Base-by-base conservation (phyloP, 1,140 invertebrate genomes). In the Sarcophaga bullata region DNA sequence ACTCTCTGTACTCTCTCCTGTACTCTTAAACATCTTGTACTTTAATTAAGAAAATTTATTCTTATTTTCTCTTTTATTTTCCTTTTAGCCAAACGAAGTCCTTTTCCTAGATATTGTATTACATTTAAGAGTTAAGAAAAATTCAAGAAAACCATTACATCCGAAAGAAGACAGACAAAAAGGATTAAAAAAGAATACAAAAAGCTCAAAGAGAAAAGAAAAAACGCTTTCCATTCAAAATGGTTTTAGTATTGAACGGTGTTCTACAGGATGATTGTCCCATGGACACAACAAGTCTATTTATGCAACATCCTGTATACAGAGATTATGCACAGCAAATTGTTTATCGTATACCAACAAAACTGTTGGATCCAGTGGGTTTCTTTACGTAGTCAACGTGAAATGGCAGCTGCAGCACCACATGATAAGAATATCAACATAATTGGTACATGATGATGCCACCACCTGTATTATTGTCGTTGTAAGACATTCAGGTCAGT, bases 391-490 rank as follows among this genome's bases (percentile, higher is more conserved):
- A 3, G 93, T 73, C 97, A 98, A 89, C 92, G 97, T 87, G 97
- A 99, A 91, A 93, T 97, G 91, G 97, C 96, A 10, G 95, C 95
- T 13, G 97, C 96, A 6, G 92, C 95, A 72, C 96, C 97, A 37
- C 95, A 97, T 88, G 97, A 98, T 91, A 98, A 97, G 92, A 96
- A 96, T 89, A 94, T 97, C 62, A 95, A 91, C 89, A 95, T 98
- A 84, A 92, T 98, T 82, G 97, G 97, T 81, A 96, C 97, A 83
- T n/a, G 97, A 98, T 90, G 97, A 98, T 92, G 95, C 95, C 84
- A 98, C 97, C 84, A 98, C 97, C 81, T 98, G 97, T 91, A 95
- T 97, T 86, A 97, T 97, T 87, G 94, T 97, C 73, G 93, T 98
- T 80, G 92, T 98, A 49, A 93, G 96, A 89, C 96, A 98, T 93